These are phyloP conservation scores for Epistrophella euchroma DNA, from an alignment of 2,888 invertebrate species.

Conservation along the genomic window DNA sequence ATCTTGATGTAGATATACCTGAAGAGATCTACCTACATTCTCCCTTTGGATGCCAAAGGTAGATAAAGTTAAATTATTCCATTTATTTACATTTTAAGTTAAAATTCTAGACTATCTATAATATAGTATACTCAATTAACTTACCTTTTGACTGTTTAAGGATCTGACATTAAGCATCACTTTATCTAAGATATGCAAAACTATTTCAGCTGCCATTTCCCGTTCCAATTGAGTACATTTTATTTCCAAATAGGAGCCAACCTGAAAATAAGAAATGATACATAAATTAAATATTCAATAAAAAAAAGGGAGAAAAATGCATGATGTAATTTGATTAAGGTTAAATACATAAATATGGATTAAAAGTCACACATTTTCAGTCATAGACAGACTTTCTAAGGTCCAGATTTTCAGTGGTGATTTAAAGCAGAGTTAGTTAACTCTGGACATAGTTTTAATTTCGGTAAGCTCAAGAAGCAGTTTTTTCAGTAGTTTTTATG, in stretches of 20 bases:
- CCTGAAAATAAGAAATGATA: constrained; percentile 78
- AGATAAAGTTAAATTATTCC: not conserved
- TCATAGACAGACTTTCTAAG: no score
- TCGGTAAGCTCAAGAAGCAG: no score
- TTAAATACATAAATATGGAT: no score
- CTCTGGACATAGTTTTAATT: no score
- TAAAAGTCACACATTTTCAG: no score
- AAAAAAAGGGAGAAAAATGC: no score
- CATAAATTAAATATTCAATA: not conserved
- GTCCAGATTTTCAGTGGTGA: no score
- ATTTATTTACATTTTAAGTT: not conserved
- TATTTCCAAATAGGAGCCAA: constrained; percentile 83
- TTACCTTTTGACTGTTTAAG: constrained; percentile 90
- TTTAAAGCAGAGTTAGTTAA: no score
- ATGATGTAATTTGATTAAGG: no score
- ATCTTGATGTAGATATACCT: not conserved
- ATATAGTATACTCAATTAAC: constrained; percentile 72
- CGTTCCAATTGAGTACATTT: constrained; percentile 84
- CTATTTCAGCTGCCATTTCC: constrained; percentile 85
- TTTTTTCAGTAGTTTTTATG: no score
- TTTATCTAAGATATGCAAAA: constrained; percentile 87
- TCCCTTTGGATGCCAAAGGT: not conserved
- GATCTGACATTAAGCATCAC: constrained; percentile 88
- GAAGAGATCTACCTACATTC: not conserved
- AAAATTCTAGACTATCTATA: not conserved